Evolutionary conservation across 1,140 invertebrate genomes (phyloP), one percentile per base, ranked within the genome.

Genomic region (Apis dorsata): DNA sequence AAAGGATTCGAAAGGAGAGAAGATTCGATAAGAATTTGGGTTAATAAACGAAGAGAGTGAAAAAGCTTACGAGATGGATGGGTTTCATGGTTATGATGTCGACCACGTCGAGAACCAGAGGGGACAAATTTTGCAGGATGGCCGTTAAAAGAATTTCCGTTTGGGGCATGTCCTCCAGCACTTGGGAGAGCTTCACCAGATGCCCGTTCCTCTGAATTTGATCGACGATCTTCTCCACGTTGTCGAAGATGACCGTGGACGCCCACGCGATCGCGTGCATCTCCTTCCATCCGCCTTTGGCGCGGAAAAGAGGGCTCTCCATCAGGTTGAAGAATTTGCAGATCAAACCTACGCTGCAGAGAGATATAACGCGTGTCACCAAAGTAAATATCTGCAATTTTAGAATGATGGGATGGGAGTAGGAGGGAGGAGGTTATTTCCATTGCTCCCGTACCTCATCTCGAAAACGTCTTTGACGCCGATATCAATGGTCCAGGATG

Each of bases 271-370:
- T 19, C 11, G 90, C 88, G 21, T 92, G 87, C 5, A 92, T 55
- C 44, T 85, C 80, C 60, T 83, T 88, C 91, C 92, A 93, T 19
- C 24, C 82, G 17, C 59, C 19, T 75, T 85, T 89, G 21, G 68
- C 21, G 21, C 86, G 87, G 17, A 93, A 93, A 1, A 93, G 57
- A 21, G 90, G 90, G 75, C 89, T 92, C 80, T 93, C 91, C 69
- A 89, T 88, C 28, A 93, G 51, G 60, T 85, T 81, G 60, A 93
- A 92, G 4, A 92, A 10, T 83, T 92, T 93, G 81, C 92, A 93
- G 73, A 92, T 66, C 55, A 90, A 79, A 85, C 92, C 92, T 90
- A 93, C 89, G 90, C 92, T 93, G 90, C 88, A 93, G 89, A 92
- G 87, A 89, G 77, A 90, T 74, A 28, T 17, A 79, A 72, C 84